Conservation (phyloP, 2,797 vertebrate genomes). For the Champsocephalus gunnari region DNA sequence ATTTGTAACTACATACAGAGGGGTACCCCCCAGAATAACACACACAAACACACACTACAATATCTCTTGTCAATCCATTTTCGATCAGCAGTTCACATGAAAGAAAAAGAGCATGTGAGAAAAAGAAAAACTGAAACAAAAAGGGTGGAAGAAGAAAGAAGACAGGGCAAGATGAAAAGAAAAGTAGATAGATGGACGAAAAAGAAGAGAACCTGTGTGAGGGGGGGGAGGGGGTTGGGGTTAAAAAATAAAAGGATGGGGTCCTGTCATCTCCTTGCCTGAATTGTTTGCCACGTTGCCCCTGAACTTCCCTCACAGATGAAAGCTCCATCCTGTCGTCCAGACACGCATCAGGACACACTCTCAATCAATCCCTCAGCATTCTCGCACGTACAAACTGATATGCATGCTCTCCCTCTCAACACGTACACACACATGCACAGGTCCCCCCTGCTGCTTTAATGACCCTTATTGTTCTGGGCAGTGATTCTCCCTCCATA, state of each 20-base stretch:
- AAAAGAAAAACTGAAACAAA: constrained; percentile 48
- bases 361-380: constrained; percentile 45
- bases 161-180: constrained; percentile 56
- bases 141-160: constrained; percentile 21
- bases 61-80: constrained; percentile 26
- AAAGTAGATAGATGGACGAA: constrained; percentile 41
- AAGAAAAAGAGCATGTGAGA: constrained; percentile 47
- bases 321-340: constrained; percentile 55
- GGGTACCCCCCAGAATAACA: constrained; percentile 34
- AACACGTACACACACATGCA: constrained; percentile 45
- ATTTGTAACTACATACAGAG: constrained; percentile 54
- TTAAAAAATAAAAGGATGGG: constrained; percentile 34
- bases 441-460: constrained; percentile 53
- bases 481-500: constrained; percentile 51
- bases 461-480: constrained; percentile 69
- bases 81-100: constrained; percentile 57
- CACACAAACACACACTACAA: constrained; percentile 27
- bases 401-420: constrained; percentile 39
- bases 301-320: constrained; percentile 54
- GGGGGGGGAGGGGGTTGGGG: neutral
- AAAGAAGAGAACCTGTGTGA: constrained; percentile 25
- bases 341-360: constrained; percentile 33
- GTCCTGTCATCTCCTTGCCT: constrained; percentile 63
- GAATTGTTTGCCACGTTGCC: constrained; percentile 48
- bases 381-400: constrained; percentile 64